A percentile compares a stretch with the other conserved stretches of the same genome.
These are phyloP conservation scores for Rhipidura dahli DNA, from an alignment of 2,113 vertebrate species.

Conservation along the genomic window DNA sequence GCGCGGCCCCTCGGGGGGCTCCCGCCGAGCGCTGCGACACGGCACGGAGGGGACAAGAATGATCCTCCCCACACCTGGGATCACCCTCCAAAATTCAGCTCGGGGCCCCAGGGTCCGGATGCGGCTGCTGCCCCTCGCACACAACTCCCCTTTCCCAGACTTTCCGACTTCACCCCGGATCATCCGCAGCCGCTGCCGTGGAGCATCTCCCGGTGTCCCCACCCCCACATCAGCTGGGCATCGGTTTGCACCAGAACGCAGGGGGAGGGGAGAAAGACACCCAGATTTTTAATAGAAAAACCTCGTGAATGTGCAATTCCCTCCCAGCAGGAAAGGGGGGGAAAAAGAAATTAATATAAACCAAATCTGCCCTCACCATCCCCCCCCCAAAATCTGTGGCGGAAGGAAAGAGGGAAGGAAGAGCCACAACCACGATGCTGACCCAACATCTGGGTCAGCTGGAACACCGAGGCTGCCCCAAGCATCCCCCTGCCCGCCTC, in stretches of 20 bases:
- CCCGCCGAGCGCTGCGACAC: background rate
- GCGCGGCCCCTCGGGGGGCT: background rate
- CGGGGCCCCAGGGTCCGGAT: background rate
- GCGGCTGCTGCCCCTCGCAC: background rate
- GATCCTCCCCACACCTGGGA: background rate
- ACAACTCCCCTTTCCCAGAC: background rate
- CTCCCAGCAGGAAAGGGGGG: background rate
- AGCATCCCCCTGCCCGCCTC: background rate
- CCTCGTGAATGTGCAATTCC: conserved; percentile 5
- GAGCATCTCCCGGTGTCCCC: conserved; percentile 12
- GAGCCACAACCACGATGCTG: background rate
- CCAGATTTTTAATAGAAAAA: conserved; percentile 56
- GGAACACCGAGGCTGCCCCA: background rate
- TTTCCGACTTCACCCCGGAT: background rate
- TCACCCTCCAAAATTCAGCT: background rate
- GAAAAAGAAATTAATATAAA: background rate
- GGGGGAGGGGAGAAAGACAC: conserved; percentile 24
- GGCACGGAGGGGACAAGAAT: rapidly evolving
- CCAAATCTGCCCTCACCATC: background rate
- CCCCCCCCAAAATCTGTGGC: background rate
- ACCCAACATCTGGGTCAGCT: background rate
- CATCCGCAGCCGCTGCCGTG: conserved; percentile 20
- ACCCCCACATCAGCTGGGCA: conserved; percentile 35
- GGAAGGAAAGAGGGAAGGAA: background rate
- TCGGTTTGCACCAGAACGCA: conserved; percentile 15